Conservation (phyloP, 2,888 invertebrate species). For the Hybos culiciformis region DNA sequence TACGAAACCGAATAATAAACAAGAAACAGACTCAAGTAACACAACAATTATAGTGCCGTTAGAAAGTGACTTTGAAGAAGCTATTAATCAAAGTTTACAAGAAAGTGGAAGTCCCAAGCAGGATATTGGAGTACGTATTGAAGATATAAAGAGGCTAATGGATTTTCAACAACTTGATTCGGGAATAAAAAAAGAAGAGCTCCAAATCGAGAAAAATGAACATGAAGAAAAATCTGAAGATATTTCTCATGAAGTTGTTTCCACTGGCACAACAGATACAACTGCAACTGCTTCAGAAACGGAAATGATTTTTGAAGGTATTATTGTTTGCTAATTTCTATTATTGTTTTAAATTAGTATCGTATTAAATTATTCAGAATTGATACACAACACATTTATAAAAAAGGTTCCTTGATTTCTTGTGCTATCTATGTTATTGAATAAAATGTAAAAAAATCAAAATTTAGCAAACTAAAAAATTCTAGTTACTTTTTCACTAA, state of each 20-base stretch:
- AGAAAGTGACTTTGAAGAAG: constrained; percentile 24
- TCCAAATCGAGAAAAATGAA: too few species aligned
- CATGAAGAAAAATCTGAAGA: constrained; percentile 1
- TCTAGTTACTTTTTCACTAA: too few species aligned
- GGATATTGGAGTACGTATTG: not conserved
- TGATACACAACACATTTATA: not conserved
- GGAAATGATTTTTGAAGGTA: constrained; percentile 25
- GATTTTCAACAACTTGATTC: constrained; percentile 5
- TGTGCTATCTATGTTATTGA: not conserved
- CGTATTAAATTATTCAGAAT: not conserved
- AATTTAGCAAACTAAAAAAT: too few species aligned
- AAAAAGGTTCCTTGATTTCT: too few species aligned
- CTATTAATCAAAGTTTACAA: constrained; percentile 18
- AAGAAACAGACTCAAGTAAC: constrained; percentile 11
- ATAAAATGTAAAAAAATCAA: not conserved
- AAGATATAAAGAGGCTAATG: constrained; percentile 5
- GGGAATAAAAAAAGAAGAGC: not conserved
- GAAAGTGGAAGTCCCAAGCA: not conserved
- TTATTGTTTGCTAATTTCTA: constrained; percentile 3
- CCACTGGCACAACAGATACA: constrained; percentile 20
- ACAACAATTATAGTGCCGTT: constrained; percentile 1
- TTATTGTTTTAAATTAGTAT: too few species aligned
- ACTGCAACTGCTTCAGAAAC: constrained; percentile 24
- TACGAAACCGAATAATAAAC: constrained; percentile 2
- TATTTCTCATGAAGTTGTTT: constrained; percentile 19